Evolutionary conservation across 1,140 invertebrate species (phyloP).

Genomic region (Cotesia chilonis): DNA sequence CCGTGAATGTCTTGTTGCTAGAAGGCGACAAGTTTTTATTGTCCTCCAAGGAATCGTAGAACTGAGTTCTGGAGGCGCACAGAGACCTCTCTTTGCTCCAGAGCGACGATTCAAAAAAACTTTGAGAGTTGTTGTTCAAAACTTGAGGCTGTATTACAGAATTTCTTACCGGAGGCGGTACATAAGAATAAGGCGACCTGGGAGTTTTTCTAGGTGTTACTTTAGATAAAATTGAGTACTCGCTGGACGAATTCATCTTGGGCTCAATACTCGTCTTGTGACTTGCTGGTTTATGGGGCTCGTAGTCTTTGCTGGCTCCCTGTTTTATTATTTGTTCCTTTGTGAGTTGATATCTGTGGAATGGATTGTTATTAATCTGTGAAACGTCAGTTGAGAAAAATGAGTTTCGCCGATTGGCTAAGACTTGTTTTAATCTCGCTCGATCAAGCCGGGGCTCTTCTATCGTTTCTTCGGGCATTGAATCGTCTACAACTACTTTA

Average conservation of each 20-base stretch:
- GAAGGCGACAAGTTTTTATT: constrained; percentile 11
- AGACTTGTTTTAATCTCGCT: constrained; percentile 47
- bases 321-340: constrained; percentile 36
- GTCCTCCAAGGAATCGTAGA: constrained; percentile 7
- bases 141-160: constrained; percentile 46
- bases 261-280: constrained; percentile 51
- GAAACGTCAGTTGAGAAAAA: constrained; percentile 47
- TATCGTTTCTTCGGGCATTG: constrained; percentile 39
- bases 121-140: constrained; percentile 45
- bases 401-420: constrained; percentile 47
- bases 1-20: constrained; percentile 40
- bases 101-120: constrained; percentile 52
- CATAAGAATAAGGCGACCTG: constrained; percentile 39
- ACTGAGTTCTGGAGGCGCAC: constrained; percentile 52
- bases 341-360: constrained; percentile 18
- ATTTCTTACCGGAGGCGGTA: constrained; percentile 41
- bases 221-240: constrained; percentile 32
- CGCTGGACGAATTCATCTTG: constrained; percentile 42
- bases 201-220: constrained; percentile 34
- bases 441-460: constrained; percentile 43
- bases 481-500: background rate
- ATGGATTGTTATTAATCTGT: constrained; percentile 11
- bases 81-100: constrained; percentile 54
- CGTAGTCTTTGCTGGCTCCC: constrained; percentile 44
- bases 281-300: constrained; percentile 55